These are phyloP conservation scores for Meandrina meandrites DNA, from an alignment of 92 coral and sea anemone species.

Conservation along the genomic window DNA sequence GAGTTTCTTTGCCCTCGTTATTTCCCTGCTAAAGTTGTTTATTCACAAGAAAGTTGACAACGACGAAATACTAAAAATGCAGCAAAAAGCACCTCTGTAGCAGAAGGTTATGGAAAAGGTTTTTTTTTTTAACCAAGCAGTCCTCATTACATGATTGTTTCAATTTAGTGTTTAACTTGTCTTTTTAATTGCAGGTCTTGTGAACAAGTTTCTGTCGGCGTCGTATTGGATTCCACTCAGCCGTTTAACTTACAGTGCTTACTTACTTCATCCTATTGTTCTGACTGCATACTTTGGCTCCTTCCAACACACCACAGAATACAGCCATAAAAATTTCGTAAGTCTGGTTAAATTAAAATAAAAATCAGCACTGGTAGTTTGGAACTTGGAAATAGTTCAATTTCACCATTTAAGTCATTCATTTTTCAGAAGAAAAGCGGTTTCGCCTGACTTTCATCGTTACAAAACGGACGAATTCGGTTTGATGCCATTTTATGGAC, in stretches of 20 bases:
- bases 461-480: not conserved
- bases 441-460: too few relatives aligned
- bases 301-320: constrained; percentile 47
- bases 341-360: constrained; percentile 28
- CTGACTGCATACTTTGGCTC: constrained; percentile 53
- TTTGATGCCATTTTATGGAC: not conserved
- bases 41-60: too few relatives aligned
- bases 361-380: not conserved
- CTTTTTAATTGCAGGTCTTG: constrained; percentile 59
- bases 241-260: constrained; percentile 84
- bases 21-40: too few relatives aligned
- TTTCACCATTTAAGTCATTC: too few relatives aligned
- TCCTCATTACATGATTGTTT: not conserved
- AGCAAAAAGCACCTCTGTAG: too few relatives aligned
- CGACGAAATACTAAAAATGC: too few relatives aligned
- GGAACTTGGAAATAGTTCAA: too few relatives aligned
- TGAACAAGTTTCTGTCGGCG: constrained; percentile 77
- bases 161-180: not conserved
- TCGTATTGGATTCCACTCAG: constrained; percentile 90
- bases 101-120: too few relatives aligned
- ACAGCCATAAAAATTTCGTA: constrained; percentile 69
- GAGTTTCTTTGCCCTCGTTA: too few relatives aligned
- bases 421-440: too few relatives aligned
- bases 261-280: constrained; percentile 75
- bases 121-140: too few relatives aligned